Base-by-base conservation (phyloP, 2,113 vertebrate genomes). In the Leptodactylus fuscus region DNA sequence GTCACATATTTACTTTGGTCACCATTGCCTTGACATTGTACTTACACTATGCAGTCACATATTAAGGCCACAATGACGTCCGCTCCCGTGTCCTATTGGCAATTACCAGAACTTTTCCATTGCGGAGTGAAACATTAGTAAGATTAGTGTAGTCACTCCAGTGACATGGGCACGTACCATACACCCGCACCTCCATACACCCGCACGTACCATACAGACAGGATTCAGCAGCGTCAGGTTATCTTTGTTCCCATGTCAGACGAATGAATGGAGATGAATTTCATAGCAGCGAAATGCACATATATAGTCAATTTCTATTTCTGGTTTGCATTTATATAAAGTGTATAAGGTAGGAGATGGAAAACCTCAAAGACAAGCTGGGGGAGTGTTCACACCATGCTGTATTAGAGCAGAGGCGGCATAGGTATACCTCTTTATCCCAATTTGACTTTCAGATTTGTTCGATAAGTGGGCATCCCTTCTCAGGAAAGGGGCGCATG, bases 241-340 rank as follows among this genome's bases (percentile, higher is more conserved):
- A 38, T 69, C 65, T 69, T 69, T 69, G 32, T 69, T 69, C 34
- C 65, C 65, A 38, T 69, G 65, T 69, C 65, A 69, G 32, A 13
- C 7, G 65, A 22, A 69, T 38, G 18, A 69, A 69, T 69, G 34
- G 32, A 67, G 62, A 69, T 20, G 34, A 69, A 38, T 69, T 69
- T 34, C 10, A 38, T 38, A 38, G 65, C 65, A 69, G 36, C 38
- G 65, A 69, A 36, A 69, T 38, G 32, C 65, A 69, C 34, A 38
- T 69, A 69, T 69, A 69, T 36, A 67, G 62, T 20, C 4, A 67
- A 18, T 67, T 67, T 67, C 29, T 34, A 15, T 67, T 34, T 67
- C 62, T 36, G 20, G 18, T 34, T 67, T 67, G 62, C 62, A 67
- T 67, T 67, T 29, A 65, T 32, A 34, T 34, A 27, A 16, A 69